Evolutionary conservation across 2,797 vertebrate genomes (phyloP), one percentile per base, ranked within the genome.

Genomic region (Falco columbarius): DNA sequence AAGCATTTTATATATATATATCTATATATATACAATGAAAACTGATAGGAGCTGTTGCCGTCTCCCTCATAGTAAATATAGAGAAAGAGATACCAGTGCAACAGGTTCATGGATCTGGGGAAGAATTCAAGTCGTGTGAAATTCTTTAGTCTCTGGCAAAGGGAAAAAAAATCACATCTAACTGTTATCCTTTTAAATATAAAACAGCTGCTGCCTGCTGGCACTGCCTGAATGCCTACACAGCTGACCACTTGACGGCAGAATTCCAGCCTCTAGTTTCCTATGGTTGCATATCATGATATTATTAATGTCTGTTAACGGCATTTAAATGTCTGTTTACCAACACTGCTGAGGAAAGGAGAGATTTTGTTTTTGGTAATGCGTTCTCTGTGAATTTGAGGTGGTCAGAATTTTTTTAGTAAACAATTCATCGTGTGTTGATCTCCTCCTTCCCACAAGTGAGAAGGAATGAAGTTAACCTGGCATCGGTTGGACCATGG

Each of bases 151-250:
- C 80, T 95, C 75, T 83, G 89, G 68, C 49, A 90, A 97, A 93
- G 44, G 44, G 58, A 38, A 91, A 91, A 91, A 85, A 85, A 86
- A 73, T 81, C 61, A 56, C 84, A 87, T 87, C 76, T 97, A 91
- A 91, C 59, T 59, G 75, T 81, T 96, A 42, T 88, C 36, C 66
- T 89, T 85, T 91, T 77, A 89, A 87, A 95, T 79, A 46, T 67
- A 89, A 95, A 93, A 81, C 91, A 96, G 95, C 95, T 96, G 91
- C 85, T 94, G 77, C 44, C 47, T 90, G 54, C 86, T 94, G 92
- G 86, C 75, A 91, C 61, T 82, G 77, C 89, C 27, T 47, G 90
- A 89, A 54, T 59, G 51, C 65, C 91, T 86, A 44, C 89, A 75
- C 92, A 89, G 59, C 90, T 89, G 68, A 87, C 91, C 94, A 90